A percentile compares a stretch with the other conserved stretches of the same genome.
Evolutionary conservation across 2,797 vertebrate genomes (phyloP).

Genomic region (Macrochelys suwanniensis): DNA sequence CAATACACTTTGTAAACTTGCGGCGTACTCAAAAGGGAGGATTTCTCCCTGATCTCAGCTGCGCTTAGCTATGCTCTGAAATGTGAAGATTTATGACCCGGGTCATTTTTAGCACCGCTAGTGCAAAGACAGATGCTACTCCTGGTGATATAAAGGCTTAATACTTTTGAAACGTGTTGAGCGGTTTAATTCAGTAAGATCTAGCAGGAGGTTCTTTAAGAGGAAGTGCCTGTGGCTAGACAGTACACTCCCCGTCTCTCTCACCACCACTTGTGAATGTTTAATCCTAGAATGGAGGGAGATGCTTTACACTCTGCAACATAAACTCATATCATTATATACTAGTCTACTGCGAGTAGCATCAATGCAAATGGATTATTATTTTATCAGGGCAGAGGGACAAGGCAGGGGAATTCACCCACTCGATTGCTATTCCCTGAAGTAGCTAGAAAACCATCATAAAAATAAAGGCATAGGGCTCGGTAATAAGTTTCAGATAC

Average conservation of each 20-base stretch:
- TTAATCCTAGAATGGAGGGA: conserved; percentile 25
- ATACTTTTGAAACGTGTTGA: not conserved
- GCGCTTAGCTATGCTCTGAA: not conserved
- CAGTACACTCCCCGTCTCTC: not conserved
- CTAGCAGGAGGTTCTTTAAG: conserved; percentile 47
- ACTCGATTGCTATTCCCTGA: accelerated
- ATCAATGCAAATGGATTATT: not conserved
- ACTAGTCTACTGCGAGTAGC: not conserved
- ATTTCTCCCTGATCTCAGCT: conserved; percentile 41
- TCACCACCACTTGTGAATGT: not conserved
- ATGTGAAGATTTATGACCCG: not conserved
- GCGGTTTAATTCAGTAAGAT: conserved; percentile 56
- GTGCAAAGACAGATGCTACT: conserved; percentile 20
- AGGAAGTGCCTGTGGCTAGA: conserved; percentile 45
- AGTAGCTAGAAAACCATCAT: accelerated
- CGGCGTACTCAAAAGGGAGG: conserved; percentile 15
- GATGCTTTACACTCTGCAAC: not conserved
- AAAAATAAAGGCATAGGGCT: accelerated
- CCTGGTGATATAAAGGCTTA: conserved; percentile 35
- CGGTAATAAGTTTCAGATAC: not conserved
- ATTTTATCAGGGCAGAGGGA: not conserved
- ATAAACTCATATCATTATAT: accelerated
- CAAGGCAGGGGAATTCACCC: not conserved
- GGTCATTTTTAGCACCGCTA: conserved; percentile 26
- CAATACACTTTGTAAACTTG: not conserved